These are phyloP conservation scores for Diprion similis DNA, from an alignment of 1,140 invertebrate species.

Conservation along the genomic window DNA sequence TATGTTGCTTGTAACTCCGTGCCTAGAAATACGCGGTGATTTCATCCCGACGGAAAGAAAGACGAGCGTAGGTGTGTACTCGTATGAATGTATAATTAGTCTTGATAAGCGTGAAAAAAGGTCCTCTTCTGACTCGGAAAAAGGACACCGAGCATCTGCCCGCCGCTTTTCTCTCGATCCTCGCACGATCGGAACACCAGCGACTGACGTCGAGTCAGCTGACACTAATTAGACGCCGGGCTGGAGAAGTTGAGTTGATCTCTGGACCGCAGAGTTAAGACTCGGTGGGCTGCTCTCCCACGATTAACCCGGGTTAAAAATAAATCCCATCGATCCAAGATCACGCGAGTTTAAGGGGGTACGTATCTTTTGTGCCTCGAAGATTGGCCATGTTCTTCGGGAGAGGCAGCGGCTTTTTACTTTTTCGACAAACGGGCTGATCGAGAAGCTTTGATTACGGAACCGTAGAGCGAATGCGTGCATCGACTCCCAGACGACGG, in stretches of 20 bases:
- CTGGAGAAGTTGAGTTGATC: not conserved
- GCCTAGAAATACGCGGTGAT: too few relatives aligned
- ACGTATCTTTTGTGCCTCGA: not conserved
- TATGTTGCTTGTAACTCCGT: too few relatives aligned
- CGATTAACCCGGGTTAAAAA: slow-evolving; percentile 2
- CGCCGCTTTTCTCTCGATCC: too few relatives aligned
- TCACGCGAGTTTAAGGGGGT: not conserved
- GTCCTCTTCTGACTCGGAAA: too few relatives aligned
- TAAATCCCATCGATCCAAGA: not conserved
- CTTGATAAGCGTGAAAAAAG: too few relatives aligned
- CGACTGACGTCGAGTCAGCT: not conserved
- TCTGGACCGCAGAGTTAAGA: too few relatives aligned
- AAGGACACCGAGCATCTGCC: too few relatives aligned
- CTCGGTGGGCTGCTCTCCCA: not conserved
- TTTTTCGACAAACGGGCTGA: not conserved
- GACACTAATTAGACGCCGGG: not conserved
- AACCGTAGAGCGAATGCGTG: not conserved
- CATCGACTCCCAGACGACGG: not conserved
- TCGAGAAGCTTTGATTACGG: not conserved
- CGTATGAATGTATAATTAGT: too few relatives aligned
- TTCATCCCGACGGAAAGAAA: too few relatives aligned
- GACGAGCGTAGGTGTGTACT: too few relatives aligned
- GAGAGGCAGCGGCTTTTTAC: not conserved
- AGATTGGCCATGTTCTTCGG: not conserved
- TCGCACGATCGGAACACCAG: not conserved